A percentile compares a stretch with the other conserved stretches of the same genome.
Conservation (phyloP, 2,797 vertebrate genomes). For the Pangasius larnaudii region DNA sequence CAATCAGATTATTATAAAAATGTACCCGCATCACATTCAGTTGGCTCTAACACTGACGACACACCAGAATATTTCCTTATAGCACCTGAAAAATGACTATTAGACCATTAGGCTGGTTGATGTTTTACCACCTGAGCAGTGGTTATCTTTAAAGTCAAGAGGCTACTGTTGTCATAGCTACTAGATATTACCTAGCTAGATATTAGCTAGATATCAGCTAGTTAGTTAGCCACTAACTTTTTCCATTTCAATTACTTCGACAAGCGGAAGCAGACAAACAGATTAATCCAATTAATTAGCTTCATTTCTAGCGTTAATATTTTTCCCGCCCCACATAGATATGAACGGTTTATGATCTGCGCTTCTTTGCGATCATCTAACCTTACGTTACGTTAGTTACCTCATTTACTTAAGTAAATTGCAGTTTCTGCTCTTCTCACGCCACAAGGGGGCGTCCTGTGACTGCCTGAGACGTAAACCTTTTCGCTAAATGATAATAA, state of each 20-base stretch:
- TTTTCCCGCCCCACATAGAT: too few relatives aligned
- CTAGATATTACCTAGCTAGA: background rate
- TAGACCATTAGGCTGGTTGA: background rate
- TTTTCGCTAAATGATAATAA: background rate
- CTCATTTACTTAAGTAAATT: background rate
- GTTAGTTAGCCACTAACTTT: background rate
- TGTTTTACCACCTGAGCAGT: background rate
- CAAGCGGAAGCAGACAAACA: background rate
- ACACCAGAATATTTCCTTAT: too few relatives aligned
- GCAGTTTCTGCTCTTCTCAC: background rate
- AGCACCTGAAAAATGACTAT: background rate
- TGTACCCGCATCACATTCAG: background rate
- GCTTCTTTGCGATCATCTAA: background rate
- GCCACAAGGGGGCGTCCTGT: background rate
- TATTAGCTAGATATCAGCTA: background rate
- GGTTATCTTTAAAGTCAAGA: background rate
- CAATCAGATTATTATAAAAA: background rate
- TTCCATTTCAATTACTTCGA: background rate
- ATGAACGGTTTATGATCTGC: background rate
- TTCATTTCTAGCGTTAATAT: background rate
- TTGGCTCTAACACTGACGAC: background rate
- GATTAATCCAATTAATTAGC: background rate
- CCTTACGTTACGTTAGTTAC: background rate
- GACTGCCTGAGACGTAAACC: background rate
- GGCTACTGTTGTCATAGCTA: background rate